phyloP scores from a whole-genome alignment of 2,113 vertebrate species.

The Dissostichus mawsoni region DNA sequence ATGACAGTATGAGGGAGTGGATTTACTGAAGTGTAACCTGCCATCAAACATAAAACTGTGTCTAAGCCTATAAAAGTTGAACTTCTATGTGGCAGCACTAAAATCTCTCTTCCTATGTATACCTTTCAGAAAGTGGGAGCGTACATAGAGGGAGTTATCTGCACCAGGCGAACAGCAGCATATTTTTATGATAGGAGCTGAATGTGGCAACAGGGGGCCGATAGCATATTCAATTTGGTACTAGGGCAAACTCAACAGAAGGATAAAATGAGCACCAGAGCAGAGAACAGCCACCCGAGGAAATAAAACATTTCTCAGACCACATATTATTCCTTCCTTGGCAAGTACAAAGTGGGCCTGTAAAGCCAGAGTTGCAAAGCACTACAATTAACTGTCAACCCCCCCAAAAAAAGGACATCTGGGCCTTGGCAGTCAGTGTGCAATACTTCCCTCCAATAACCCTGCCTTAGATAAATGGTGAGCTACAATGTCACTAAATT shows the following conservation, averaged over 20 bases:
- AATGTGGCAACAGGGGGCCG: constrained; percentile 36
- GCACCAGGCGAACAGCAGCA: constrained; percentile 8
- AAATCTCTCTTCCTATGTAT: constrained; percentile 12
- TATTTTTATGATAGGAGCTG: constrained; percentile 37
- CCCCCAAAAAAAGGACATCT: constrained; percentile 13
- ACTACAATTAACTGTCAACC: constrained; percentile 56
- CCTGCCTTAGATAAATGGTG: constrained; percentile 42
- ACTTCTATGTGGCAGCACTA: constrained; percentile 21
- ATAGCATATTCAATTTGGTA: constrained; percentile 57
- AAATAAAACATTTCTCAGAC: constrained; percentile 53
- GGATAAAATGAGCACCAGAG: constrained; percentile 41
- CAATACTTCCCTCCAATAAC: constrained; percentile 45
- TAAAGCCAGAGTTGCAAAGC: constrained; percentile 30
- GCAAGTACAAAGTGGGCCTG: constrained; percentile 34
- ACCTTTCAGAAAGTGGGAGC: constrained; percentile 24
- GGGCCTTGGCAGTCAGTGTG: not conserved
- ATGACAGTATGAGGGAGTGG: constrained; percentile 45
- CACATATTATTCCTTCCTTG: constrained; percentile 45
- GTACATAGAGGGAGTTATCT: constrained; percentile 35
- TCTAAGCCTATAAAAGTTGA: constrained; percentile 59
- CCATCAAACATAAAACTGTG: constrained; percentile 45
- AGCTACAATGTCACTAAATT: constrained; percentile 35
- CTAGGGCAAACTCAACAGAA: constrained; percentile 41
- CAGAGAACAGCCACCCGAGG: constrained; percentile 42
- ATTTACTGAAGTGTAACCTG: constrained; percentile 29